Evolutionary conservation across 2,797 vertebrate species (phyloP), one percentile per base, ranked within the genome.

Genomic region (Sebastes hubbsi): DNA sequence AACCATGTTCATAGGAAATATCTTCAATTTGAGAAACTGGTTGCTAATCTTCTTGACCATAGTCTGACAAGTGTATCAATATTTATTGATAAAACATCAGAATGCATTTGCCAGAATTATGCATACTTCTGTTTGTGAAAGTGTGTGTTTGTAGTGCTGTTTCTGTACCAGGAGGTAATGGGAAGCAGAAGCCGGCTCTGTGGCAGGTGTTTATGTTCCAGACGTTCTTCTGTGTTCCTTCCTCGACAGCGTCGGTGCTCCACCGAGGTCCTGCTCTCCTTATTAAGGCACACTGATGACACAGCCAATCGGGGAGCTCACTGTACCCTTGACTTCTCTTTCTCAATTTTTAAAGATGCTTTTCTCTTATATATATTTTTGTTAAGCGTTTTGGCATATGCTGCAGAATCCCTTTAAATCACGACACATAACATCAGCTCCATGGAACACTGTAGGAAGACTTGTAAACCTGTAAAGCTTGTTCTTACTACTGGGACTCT

Each of bases 121-220:
- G 14, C 6, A 18, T 61, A 64, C 5, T 29, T 71, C 30, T 65
- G 3, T 65, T 8, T 46, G 38, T 60, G 7, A 32, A 49, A 54
- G 49, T 34, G 36, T 87, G 76, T 89, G 75, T 88, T 77, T 74
- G 60, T 29, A 14, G 69, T 67, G 54, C 55, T 65, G 75, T 64
- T 61, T 88, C 62, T 86, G 55, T 32, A 71, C 13, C 52, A 61
- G 81, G 30, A 76, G 86, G 56, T 93, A 90, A 94, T 81, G 72
- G 78, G 89, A 93, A 91, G 80, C 91, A 90, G 92, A 70, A 90
- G 82, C 82, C 34, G 72, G 58, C 78, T 79, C 36, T 58, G 85
- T 91, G 93, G 91, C 89, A 93, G 92, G 92, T 94, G 96, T 95
- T 95, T 95, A 95, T 91, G 80, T 92, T 94, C 90, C 83, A 88